Evolutionary conservation across 1,140 invertebrate genomes (phyloP).

Genomic region (Drosophila dunni): DNA sequence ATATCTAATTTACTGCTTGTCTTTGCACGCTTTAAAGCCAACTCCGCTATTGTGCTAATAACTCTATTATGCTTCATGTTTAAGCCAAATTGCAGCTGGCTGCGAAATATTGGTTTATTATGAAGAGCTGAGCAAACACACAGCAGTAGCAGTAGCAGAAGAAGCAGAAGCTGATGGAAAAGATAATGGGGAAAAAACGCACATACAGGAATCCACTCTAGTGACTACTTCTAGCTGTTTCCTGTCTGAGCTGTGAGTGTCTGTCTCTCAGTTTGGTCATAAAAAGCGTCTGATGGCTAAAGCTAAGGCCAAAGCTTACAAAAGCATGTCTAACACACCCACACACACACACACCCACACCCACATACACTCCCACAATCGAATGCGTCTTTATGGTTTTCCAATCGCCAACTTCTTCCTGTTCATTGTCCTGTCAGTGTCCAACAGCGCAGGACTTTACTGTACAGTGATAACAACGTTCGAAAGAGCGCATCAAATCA

Average conservation of each 20-base stretch:
- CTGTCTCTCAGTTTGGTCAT: conserved; percentile 35
- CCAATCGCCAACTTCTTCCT: conserved; percentile 54
- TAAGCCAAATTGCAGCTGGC: conserved; percentile 20
- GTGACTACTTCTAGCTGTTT: conserved; percentile 11
- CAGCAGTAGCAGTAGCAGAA: not conserved
- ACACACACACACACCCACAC: conserved; percentile 1
- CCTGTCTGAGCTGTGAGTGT: conserved; percentile 33
- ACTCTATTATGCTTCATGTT: conserved; percentile 6
- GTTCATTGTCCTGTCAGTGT: conserved; percentile 16
- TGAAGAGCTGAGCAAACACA: conserved; percentile 34
- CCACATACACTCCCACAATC: not conserved
- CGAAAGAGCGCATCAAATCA: conserved; percentile 74
- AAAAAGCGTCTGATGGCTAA: conserved; percentile 33
- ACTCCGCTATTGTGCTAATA: conserved; percentile 31
- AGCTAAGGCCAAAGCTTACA: conserved; percentile 11
- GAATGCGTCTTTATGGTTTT: conserved; percentile 69
- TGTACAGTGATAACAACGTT: conserved; percentile 54
- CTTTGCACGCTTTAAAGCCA: not conserved
- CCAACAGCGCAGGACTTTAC: conserved; percentile 32
- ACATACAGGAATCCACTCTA: not conserved
- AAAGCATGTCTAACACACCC: conserved; percentile 12
- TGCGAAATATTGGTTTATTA: conserved; percentile 29
- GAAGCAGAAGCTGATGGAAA: conserved; percentile 8
- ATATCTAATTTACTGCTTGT: not conserved
- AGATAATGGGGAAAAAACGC: not conserved